Evolutionary conservation across 2,113 vertebrate genomes (phyloP), one percentile per base, ranked within the genome.

Genomic region (Seriola rivoliana): DNA sequence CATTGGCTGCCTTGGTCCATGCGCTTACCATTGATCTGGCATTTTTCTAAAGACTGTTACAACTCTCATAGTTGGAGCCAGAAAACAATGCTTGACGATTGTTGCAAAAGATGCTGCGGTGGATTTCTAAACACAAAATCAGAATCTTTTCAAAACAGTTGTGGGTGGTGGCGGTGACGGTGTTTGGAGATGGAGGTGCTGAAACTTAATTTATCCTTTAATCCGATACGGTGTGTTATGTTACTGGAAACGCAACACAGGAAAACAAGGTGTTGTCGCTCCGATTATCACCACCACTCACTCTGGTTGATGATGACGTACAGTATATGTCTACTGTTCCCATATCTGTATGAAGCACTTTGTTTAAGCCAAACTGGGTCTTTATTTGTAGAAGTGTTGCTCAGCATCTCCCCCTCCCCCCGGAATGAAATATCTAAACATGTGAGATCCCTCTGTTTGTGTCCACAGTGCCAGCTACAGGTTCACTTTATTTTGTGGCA

Each of bases 1-100:
- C 84, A 92, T 91, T 85, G 87, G 87, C 88, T 94, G 90, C 90
- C 75, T 91, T 86, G 78, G 67, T 78, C 81, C 79, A 83, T 80
- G 42, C 63, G 85, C 88, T 91, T 77, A 77, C 74, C 70, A 88
- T 66, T 75, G 75, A 87, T 87, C 79, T 86, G 84, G 86, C 66
- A 62, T 84, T 90, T 88, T 90, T 88, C 88, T 79, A 67, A 85
- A 85, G 81, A 90, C 91, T 87, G 87, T 92, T 88, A 72, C 58
- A 38, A 70, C 63, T 66, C 48, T 78, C 44, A 48, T 64, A 25
- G 82, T 66, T 63, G 38, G 67, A 86, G 76, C 77, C 50, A 79
- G 86, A 80, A 71, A 83, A 78, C 69, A 74, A 68, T 55, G 65
- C 50, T 78, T 64, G 23, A 77, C 70, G 14, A 68, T 58, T 38